These are phyloP conservation scores for Menidia menidia DNA, from an alignment of 2,797 vertebrate genomes.

Conservation along the genomic window DNA sequence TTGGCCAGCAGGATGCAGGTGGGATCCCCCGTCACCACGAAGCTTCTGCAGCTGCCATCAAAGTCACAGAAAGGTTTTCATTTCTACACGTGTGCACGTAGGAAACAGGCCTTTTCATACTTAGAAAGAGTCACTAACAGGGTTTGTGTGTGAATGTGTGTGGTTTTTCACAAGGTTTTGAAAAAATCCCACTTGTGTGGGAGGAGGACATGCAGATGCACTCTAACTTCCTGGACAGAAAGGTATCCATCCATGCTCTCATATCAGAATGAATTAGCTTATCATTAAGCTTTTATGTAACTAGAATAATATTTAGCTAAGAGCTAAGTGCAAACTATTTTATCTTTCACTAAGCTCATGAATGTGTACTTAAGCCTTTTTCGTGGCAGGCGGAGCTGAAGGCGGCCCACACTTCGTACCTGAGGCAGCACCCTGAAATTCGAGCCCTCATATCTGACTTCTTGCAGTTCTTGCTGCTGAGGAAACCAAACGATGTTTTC, in stretches of 20 bases:
- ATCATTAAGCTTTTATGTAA: neutral
- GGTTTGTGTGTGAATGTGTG: constrained; percentile 14
- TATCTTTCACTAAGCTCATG: too few species aligned
- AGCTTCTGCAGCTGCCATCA: constrained; percentile 81
- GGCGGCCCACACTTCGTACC: constrained; percentile 82
- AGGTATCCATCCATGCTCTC: constrained; percentile 78
- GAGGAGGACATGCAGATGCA: constrained; percentile 89
- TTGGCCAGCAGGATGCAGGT: constrained; percentile 86
- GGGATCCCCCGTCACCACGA: constrained; percentile 84
- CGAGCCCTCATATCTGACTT: constrained; percentile 88
- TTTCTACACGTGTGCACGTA: neutral
- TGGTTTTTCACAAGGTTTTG: constrained; percentile 68
- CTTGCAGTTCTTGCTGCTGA: constrained; percentile 89
- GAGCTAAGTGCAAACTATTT: neutral
- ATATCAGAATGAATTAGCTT: neutral
- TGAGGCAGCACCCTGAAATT: constrained; percentile 89
- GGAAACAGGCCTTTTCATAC: neutral
- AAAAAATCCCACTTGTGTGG: constrained; percentile 86
- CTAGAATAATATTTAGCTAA: neutral
- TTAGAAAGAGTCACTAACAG: neutral
- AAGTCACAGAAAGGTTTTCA: constrained; percentile 78
- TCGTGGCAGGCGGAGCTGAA: constrained; percentile 92
- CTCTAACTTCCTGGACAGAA: constrained; percentile 89
- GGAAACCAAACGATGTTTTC: constrained; percentile 85
- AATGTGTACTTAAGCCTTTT: too few species aligned